Evolutionary conservation across 2,888 invertebrate genomes (phyloP).

Genomic region (Drosophila lutescens): DNA sequence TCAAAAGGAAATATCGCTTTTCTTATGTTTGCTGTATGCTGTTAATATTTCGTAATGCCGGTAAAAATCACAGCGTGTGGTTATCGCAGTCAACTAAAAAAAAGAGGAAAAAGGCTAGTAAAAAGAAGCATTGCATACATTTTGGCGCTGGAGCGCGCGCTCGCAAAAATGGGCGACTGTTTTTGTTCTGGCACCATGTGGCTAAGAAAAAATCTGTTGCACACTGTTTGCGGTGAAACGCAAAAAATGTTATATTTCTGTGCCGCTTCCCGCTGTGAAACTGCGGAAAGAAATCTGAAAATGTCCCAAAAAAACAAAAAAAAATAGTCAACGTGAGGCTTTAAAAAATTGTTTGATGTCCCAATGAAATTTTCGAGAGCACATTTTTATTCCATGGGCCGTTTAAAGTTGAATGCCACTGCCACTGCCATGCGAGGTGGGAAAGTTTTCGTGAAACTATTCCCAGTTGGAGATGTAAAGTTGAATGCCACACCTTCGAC

Average conservation of each 20-base stretch:
- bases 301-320: slow-evolving; percentile 11
- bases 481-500: slow-evolving; percentile 46
- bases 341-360: slow-evolving; percentile 31
- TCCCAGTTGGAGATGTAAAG: slow-evolving; percentile 42
- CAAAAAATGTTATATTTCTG: slow-evolving; percentile 60
- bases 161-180: slow-evolving; percentile 62
- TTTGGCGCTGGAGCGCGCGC: slow-evolving; percentile 36
- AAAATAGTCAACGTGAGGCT: slow-evolving; percentile 16
- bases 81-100: slow-evolving; percentile 33
- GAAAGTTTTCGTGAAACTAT: slow-evolving; percentile 29
- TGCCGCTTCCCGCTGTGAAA: slow-evolving; percentile 59
- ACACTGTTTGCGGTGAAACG: slow-evolving; percentile 57
- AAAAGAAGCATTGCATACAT: slow-evolving; percentile 31
- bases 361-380: slow-evolving; percentile 1
- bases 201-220: slow-evolving; percentile 74
- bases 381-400: slow-evolving; percentile 12
- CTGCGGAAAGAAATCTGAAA: slow-evolving; percentile 14
- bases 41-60: slow-evolving; percentile 77
- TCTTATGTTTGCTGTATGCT: slow-evolving; percentile 54
- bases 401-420: slow-evolving; percentile 34
- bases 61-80: slow-evolving; percentile 74
- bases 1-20: slow-evolving; percentile 33
- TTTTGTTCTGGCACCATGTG: slow-evolving; percentile 60
- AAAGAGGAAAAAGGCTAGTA: slow-evolving; percentile 12
- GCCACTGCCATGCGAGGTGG: slow-evolving; percentile 16